Base-by-base conservation (phyloP, 2,888 invertebrate species). In the Miltochrista miniata region DNA sequence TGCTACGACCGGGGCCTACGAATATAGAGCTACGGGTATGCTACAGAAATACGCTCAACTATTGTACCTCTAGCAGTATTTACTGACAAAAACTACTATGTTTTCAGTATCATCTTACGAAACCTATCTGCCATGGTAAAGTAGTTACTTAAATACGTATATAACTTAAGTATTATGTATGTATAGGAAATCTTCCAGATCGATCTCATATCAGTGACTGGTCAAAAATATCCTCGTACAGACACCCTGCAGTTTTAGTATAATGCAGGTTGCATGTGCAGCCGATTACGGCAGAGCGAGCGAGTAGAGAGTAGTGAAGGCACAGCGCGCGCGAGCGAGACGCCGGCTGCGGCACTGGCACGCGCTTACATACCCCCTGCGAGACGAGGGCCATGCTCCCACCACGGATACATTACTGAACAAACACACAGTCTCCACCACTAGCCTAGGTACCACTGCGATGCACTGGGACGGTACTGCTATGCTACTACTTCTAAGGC, bases 231-330 rank as follows among this genome's bases (percentile, higher is more conserved):
- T 54, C 44, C 59, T 51, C 46, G 46, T 48, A 13, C 53, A n/a
- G n/a, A 24, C 11, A 56, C 64, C 61, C 62, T 68, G 68, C 56
- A 35, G 61, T 63, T 54, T 68, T 67, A 67, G 68, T 72, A 79
- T 75, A 72, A 74, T 80, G 79, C 83, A 78, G 75, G 67, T 72
- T 83, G 87, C 87, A 86, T 80, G 83, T 88, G 88, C 87, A 89
- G 67, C 61, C 59, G 55, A 61, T 54, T 67, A 73, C 75, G 72
- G 74, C 69, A 66, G 81, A 75, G 76, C 70, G 81, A 82, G 76
- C 66, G 82, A 76, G 81, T 77, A 66, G 70, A 72, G 71, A 55
- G 67, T 64, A 64, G 54, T 56, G 57, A 48, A 47, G 40, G 51
- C 49, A 53, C 55, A 54, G 64, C 72, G 75, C 64, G 82, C 61